These are phyloP conservation scores for Luperina nickerlii DNA, from an alignment of 2,888 invertebrate species.

Conservation along the genomic window DNA sequence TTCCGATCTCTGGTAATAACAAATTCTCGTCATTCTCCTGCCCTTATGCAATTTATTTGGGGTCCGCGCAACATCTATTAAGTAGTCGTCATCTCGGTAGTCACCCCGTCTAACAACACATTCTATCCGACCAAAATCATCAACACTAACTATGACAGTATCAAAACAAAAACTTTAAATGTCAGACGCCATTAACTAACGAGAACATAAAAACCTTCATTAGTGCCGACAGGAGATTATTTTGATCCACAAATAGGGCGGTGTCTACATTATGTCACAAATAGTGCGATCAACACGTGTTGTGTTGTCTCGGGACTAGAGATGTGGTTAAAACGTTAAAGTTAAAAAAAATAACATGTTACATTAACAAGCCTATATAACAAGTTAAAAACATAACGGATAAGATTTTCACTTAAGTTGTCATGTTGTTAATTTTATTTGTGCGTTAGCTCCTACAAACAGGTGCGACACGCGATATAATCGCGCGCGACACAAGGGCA, in stretches of 20 bases:
- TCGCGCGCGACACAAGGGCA: too few species aligned
- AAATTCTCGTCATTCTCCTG: too few species aligned
- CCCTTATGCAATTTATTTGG: too few species aligned
- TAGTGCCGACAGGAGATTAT: slow-evolving; percentile 58
- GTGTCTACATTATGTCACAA: slow-evolving; percentile 52
- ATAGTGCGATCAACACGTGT: slow-evolving; percentile 48
- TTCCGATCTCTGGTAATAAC: too few species aligned
- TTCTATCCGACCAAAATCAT: slow-evolving; percentile 12
- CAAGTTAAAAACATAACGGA: not conserved
- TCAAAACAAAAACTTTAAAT: slow-evolving; percentile 49
- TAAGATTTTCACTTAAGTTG: not conserved
- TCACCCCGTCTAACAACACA: not conserved
- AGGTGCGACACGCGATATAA: too few species aligned
- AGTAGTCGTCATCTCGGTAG: too few species aligned
- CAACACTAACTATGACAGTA: slow-evolving; percentile 30
- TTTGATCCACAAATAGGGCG: slow-evolving; percentile 60
- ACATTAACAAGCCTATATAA: not conserved
- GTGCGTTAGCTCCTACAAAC: too few species aligned
- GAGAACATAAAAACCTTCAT: slow-evolving; percentile 60
- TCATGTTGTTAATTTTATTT: not conserved
- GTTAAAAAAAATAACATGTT: not conserved
- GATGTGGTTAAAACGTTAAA: slow-evolving; percentile 5
- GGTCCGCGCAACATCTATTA: too few species aligned
- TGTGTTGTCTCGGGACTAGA: slow-evolving; percentile 25
- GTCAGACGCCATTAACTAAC: slow-evolving; percentile 49